Evolutionary conservation across 2,888 invertebrate species (phyloP).

Genomic region (Timandra comae): DNA sequence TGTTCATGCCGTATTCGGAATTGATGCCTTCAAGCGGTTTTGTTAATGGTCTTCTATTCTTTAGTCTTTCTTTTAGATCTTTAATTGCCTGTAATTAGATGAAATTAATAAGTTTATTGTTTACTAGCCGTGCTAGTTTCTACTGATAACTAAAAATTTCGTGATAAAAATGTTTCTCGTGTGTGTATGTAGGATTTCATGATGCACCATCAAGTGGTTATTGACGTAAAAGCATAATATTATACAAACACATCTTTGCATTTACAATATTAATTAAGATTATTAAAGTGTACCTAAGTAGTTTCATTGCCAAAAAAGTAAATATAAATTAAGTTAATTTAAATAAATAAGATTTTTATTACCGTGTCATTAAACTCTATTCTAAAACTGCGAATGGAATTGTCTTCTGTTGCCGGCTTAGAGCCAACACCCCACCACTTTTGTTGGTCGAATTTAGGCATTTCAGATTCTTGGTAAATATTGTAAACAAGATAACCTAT

Average conservation of each 20-base stretch:
- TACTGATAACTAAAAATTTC: too few relatives aligned
- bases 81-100: constrained; percentile 64
- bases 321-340: too few relatives aligned
- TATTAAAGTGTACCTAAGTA: not conserved
- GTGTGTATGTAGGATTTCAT: too few relatives aligned
- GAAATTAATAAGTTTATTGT: too few relatives aligned
- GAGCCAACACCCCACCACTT: constrained; percentile 61
- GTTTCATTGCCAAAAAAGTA: too few relatives aligned
- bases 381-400: constrained; percentile 46
- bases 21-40: constrained; percentile 81
- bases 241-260: not conserved
- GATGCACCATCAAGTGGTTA: not conserved
- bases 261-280: not conserved
- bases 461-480: constrained; percentile 33
- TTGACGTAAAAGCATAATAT: not conserved
- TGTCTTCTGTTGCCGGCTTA: constrained; percentile 38
- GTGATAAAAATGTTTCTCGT: too few relatives aligned
- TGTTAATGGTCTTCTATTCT: constrained; percentile 63
- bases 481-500: constrained; percentile 30
- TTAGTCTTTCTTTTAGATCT: constrained; percentile 78
- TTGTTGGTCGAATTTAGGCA: constrained; percentile 44
- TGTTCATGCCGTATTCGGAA: constrained; percentile 90
- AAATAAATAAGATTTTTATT: too few relatives aligned
- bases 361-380: constrained; percentile 62
- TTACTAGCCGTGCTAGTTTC: too few relatives aligned